Base-by-base conservation (phyloP, 2,113 vertebrate species). In the Taurulus bubalis region DNA sequence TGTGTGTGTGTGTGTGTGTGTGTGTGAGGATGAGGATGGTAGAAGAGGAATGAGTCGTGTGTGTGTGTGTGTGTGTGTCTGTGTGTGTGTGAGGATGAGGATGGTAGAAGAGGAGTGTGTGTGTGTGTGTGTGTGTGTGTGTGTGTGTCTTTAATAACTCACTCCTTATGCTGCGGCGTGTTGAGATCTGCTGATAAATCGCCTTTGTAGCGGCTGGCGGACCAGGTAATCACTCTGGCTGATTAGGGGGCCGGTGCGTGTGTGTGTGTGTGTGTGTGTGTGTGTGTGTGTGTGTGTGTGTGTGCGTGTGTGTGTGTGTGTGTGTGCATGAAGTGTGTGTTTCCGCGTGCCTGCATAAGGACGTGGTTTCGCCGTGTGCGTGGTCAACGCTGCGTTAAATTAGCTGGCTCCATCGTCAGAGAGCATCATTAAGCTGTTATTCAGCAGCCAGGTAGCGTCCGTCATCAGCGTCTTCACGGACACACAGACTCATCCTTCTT, bases 351-450 rank as follows among this genome's bases (percentile, higher is more conserved):
- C 45, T 49, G 47, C 18, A 49, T 47, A 6, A 47, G 45, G 16
- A 18, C 16, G 45, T 47, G 45, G 45, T 47, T 6, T 18, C 15
- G n/a, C 63, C 38, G 72, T 64, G 75, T 65, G 75, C 60, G 3
- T 89, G 87, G 83, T 85, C 91, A 92, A 85, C 91, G 82, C 85
- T 62, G 89, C 89, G 60, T 93, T 93, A 94, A 93, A 94, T 95
- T 85, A 95, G 89, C 90, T 82, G 79, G 56, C 59, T 80, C 86
- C 82, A 77, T 83, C 90, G 87, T 93, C n/a, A 80, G 74, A 90
- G n/a, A n/a, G n/a, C 83, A 89, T 93, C 91, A 92, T 94, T 94
- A 94, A 84, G 90, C 85, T 85, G 79, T 93, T 92, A 94, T 95
- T 94, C n/a, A 88, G 36, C 75, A 88, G 84, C 56, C 66, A 88